These are phyloP conservation scores for Ramphastos sulfuratus DNA, from an alignment of 2,113 vertebrate genomes.

Conservation along the genomic window DNA sequence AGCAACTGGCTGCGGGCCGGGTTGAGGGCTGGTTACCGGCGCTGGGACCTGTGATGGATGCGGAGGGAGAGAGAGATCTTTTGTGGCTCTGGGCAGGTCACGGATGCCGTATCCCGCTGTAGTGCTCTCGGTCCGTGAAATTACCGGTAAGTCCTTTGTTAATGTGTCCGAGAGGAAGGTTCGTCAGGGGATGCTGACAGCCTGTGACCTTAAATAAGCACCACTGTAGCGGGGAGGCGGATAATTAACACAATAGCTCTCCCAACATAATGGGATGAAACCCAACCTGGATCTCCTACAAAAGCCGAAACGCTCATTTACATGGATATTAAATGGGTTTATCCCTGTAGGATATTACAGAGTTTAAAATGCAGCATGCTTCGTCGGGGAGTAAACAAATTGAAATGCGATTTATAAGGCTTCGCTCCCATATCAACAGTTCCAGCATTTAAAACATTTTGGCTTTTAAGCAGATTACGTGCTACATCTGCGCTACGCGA, in stretches of 20 bases:
- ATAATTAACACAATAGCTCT: slow-evolving; percentile 61
- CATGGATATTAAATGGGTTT: slow-evolving; percentile 67
- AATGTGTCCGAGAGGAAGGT: slow-evolving; percentile 24
- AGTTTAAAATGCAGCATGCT: slow-evolving; percentile 61
- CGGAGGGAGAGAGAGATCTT: slow-evolving; percentile 48
- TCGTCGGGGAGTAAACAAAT: slow-evolving; percentile 45
- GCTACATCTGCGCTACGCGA: background rate
- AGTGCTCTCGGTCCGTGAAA: slow-evolving; percentile 36
- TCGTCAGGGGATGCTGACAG: background rate
- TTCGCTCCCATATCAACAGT: background rate
- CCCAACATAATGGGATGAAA: slow-evolving; percentile 44
- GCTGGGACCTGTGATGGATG: slow-evolving; percentile 7
- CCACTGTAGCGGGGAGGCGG: background rate
- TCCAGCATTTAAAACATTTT: slow-evolving; percentile 35
- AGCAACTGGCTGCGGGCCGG: background rate
- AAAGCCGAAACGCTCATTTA: slow-evolving; percentile 57
- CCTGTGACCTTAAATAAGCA: background rate
- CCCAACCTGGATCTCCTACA: slow-evolving; percentile 39
- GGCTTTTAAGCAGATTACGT: slow-evolving; percentile 57
- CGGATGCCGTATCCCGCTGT: slow-evolving; percentile 59
- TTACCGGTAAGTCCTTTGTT: slow-evolving; percentile 76
- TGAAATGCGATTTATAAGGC: slow-evolving; percentile 20
- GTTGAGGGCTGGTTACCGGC: background rate
- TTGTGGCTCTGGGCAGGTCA: slow-evolving; percentile 68
- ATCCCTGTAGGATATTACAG: slow-evolving; percentile 60